Base-by-base conservation (phyloP, 2,888 invertebrate species). In the Microdon myrmicae region DNA sequence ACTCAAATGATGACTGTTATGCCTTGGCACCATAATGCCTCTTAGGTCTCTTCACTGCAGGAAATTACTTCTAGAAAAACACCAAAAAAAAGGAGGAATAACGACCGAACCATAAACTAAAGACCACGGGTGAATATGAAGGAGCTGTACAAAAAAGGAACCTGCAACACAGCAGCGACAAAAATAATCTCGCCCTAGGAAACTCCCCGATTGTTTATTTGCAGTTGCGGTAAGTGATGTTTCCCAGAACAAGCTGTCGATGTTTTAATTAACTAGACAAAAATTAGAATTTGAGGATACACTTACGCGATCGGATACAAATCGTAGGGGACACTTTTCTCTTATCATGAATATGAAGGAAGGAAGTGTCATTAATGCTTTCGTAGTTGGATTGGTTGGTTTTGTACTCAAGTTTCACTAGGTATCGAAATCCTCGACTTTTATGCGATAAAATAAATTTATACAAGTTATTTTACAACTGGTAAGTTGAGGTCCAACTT, bases 31-130 rank as follows among this genome's bases (percentile, higher is more conserved):
- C n/a, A n/a, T n/a, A 12, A 26, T 43, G 20, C 25, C 44, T 49
- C 55, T 56, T 29, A 29, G 49, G 45, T 31, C 43, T 31, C 41
- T 45, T 13, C 13, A 22, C 32, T 38, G 61, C 61, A 61, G 61
- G 61, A 61, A 61, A 61, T 61, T 41, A 49, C 49, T 31, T 49
- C n/a, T n/a, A n/a, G n/a, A n/a, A n/a, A n/a, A n/a, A n/a, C n/a
- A n/a, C n/a, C n/a, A n/a, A 55, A 26, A 39, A 31, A 49, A 37
- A 37, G 29, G 45, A 48, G 37, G 34, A 26, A 37, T 55, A 56
- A 61, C 55, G 49, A 56, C 49, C 37, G 55, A 55, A 61, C n/a
- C n/a, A n/a, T n/a, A n/a, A n/a, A n/a, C n/a, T 49, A 55, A 20
- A 34, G 17, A 26, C 38, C 28, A 34, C 23, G 9, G 8, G 49